Conservation (phyloP, 92 coral and sea anemone genomes). For the Anthopleura xanthogrammica region DNA sequence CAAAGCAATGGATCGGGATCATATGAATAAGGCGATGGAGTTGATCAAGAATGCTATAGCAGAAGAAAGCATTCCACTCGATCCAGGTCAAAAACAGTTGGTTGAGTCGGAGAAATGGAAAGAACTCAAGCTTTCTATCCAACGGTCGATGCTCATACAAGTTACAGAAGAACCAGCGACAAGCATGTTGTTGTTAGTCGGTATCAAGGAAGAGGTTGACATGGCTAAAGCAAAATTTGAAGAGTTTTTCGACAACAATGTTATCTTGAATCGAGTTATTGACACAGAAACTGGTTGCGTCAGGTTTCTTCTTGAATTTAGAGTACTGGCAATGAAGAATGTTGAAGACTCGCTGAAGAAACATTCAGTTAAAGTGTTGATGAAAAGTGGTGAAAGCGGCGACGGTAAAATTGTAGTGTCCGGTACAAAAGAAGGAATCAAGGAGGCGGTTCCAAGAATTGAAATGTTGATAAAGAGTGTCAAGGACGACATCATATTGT, state of each 20-base stretch:
- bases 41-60: slow-evolving; percentile 21
- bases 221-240: slow-evolving; percentile 2
- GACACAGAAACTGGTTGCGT: not conserved
- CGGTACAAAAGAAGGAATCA: slow-evolving; percentile 5
- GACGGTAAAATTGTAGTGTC: not conserved
- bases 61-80: slow-evolving; percentile 48
- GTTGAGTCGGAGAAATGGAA: slow-evolving; percentile 55
- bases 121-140: slow-evolving; percentile 15
- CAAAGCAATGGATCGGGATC: slow-evolving; percentile 40
- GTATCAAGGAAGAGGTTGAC: slow-evolving; percentile 49
- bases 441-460: not conserved
- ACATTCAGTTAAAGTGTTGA: not conserved
- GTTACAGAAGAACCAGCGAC: slow-evolving; percentile 29
- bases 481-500: not conserved
- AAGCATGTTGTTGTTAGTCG: slow-evolving; percentile 46
- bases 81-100: slow-evolving; percentile 50
- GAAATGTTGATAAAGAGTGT: not conserved
- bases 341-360: not conserved
- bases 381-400: not conserved
- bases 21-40: slow-evolving; percentile 30
- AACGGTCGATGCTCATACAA: slow-evolving; percentile 7
- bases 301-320: not conserved
- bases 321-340: not conserved
- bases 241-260: not conserved
- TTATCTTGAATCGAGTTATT: not conserved